Evolutionary conservation across 2,888 invertebrate genomes (phyloP), one percentile per base, ranked within the genome.

Genomic region (Drosophila nr. medialis): DNA sequence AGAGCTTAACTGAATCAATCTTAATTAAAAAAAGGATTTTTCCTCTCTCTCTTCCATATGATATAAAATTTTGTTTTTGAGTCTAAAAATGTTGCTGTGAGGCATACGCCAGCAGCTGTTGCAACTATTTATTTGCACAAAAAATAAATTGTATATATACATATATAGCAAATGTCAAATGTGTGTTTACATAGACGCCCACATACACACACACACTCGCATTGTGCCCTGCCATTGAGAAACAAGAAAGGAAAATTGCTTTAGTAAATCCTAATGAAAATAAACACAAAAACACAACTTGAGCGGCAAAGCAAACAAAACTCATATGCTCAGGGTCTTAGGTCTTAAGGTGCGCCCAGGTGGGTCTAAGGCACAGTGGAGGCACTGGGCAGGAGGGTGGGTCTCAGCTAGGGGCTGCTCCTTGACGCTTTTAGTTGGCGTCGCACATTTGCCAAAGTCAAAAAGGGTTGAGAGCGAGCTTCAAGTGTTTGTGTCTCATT

Each of bases 181-280:
- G 82, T 81, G 65, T 87, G 74, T 89, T 85, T 89, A 85, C 85
- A 89, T 59, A 74, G 77, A 70, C 65, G 15, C 45, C 21, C 77
- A 64, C 70, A 68, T 34, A 81, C 70, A 73, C 50, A 72, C 40
- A 53, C 8, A 50, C 29, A 18, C 2, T 8, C 27, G 48, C 27
- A 65, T 62, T 67, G 58, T 63, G 54, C 58, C 15, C n/a, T 75
- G 64, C 72, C 86, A 81, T 80, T 62, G 75, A 85, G 86, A 63
- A 83, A 77, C 72, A 90, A 86, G 83, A 86, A 90, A 86, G 90
- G 90, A 89, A 90, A 86, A 86, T 86, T 86, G 90, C 90, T 83
- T 90, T 86, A 86, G 86, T 83, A 86, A 90, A 86, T 86, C 86
- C 86, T 64, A 89, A 89, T 71, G 75, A 86, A 86, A 86, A 86